Evolutionary conservation across 2,888 invertebrate genomes (phyloP).

Genomic region (Pristionchus entomophagus): DNA sequence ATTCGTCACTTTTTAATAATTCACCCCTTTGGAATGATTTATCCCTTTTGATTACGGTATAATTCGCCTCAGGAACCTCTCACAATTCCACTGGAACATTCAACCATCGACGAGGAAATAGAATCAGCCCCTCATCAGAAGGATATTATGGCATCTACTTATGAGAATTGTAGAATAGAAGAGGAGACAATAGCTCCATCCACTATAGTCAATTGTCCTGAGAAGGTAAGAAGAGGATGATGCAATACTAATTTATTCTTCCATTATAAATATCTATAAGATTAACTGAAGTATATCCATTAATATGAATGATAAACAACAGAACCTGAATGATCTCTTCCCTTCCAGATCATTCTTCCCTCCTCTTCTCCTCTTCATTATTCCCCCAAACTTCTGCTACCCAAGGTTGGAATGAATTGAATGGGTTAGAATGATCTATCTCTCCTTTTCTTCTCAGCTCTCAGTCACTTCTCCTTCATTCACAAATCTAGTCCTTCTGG

Average conservation of each 20-base stretch:
- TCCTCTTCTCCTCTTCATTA: slow-evolving; percentile 10
- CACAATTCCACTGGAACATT: background rate
- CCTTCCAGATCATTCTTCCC: background rate
- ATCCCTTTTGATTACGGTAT: too few species aligned
- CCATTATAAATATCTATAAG: too few species aligned
- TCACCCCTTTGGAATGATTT: too few species aligned
- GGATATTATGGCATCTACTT: background rate
- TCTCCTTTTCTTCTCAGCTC: background rate
- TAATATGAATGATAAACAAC: background rate
- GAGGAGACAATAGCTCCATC: background rate
- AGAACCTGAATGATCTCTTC: background rate
- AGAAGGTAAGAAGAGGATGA: background rate
- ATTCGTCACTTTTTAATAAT: too few species aligned
- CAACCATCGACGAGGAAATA: background rate
- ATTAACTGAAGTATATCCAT: too few species aligned
- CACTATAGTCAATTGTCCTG: slow-evolving; percentile 11
- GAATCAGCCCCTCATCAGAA: background rate
- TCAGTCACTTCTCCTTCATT: slow-evolving; percentile 35
- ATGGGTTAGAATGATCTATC: too few species aligned
- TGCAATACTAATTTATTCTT: background rate
- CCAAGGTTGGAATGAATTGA: background rate
- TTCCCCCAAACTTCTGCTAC: background rate
- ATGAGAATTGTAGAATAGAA: slow-evolving; percentile 4
- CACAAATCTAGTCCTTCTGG: slow-evolving; percentile 17
- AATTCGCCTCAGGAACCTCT: slow-evolving; percentile 22